Evolutionary conservation across 2,797 vertebrate genomes (phyloP).

Genomic region (Babyrousa celebensis): DNA sequence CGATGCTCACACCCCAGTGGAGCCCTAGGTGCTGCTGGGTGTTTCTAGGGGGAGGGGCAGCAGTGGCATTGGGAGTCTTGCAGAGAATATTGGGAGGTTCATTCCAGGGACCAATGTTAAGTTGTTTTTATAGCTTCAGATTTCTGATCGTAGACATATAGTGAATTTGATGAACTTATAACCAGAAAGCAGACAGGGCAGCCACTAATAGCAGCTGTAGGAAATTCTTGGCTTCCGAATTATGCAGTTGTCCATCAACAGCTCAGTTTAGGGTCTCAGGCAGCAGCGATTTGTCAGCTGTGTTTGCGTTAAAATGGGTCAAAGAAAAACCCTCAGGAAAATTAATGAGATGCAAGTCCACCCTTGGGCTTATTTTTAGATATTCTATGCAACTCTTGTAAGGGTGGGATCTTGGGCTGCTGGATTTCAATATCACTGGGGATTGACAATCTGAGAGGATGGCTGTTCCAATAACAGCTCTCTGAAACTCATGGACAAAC

Average conservation of each 20-base stretch:
- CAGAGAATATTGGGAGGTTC: neutral
- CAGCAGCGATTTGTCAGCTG: slow-evolving; percentile 1
- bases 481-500: neutral
- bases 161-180: slow-evolving; percentile 57
- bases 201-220: slow-evolving; percentile 49
- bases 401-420: neutral
- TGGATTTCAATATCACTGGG: accelerated
- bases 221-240: slow-evolving; percentile 70
- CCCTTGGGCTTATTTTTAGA: neutral
- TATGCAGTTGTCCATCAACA: slow-evolving; percentile 47
- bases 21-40: neutral
- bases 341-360: neutral
- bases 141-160: slow-evolving; percentile 35
- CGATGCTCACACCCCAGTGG: neutral
- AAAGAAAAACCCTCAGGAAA: slow-evolving; percentile 57
- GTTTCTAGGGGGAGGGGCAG: neutral
- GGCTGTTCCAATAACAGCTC: neutral
- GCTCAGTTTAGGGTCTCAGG: neutral
- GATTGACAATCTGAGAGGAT: neutral
- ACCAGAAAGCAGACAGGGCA: slow-evolving; percentile 52
- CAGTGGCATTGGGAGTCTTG: neutral
- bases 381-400: neutral
- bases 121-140: slow-evolving; percentile 41
- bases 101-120: neutral
- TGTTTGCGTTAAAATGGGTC: slow-evolving; percentile 26